Conservation (phyloP, 1,140 invertebrate genomes). For the Calephelis virginiensis region DNA sequence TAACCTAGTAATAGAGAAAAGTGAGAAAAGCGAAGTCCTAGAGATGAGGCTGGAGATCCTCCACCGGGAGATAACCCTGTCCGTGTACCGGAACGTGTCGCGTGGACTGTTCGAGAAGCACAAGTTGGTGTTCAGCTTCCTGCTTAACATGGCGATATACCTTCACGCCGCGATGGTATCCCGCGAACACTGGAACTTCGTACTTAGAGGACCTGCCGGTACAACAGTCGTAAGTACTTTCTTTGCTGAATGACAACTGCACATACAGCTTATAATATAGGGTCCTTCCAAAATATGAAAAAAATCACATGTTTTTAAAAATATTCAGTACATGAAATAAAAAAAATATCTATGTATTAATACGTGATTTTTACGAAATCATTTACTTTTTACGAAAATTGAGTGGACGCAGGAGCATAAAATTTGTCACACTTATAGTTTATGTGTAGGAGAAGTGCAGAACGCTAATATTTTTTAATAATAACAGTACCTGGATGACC, state of each 20-base stretch:
- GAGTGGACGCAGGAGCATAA: no score
- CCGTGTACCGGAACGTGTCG: constrained; percentile 93
- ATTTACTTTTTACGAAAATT: no score
- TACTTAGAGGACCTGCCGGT: constrained; percentile 84
- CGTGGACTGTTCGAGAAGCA: constrained; percentile 93
- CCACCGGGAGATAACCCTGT: constrained; percentile 87
- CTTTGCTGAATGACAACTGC: background rate
- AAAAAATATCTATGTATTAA: no score
- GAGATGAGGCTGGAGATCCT: constrained; percentile 83
- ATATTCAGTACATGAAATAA: no score
- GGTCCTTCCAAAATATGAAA: no score
- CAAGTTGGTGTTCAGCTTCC: constrained; percentile 93
- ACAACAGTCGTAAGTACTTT: constrained; percentile 59
- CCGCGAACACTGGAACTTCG: constrained; percentile 84
- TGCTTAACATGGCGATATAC: constrained; percentile 88
- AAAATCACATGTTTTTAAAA: no score
- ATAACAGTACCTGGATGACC: no score
- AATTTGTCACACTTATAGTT: no score
- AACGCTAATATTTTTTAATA: no score
- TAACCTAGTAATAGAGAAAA: constrained; percentile 85
- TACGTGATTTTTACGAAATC: no score
- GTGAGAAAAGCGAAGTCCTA: constrained; percentile 83
- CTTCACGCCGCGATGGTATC: constrained; percentile 80
- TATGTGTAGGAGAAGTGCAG: no score
- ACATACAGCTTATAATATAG: background rate